phyloP scores from a whole-genome alignment of 1,140 invertebrate genomes.

The Centruroides vittatus region DNA sequence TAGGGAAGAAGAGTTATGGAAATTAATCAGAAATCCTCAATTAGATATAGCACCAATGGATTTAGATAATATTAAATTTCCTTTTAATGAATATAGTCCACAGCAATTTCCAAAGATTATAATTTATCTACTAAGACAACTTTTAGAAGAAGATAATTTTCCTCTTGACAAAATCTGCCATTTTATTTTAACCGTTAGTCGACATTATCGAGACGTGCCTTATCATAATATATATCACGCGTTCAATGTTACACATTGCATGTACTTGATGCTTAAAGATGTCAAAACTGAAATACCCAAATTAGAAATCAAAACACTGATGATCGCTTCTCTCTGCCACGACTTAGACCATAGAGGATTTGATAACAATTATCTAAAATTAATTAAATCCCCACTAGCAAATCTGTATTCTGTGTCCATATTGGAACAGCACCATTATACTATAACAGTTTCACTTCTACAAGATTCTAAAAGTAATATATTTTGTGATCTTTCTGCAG shows the following conservation, averaged over 20 bases:
- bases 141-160: too few species aligned
- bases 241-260: conserved; percentile 87
- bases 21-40: too few species aligned
- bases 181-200: conserved; percentile 86
- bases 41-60: too few species aligned
- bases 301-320: background rate
- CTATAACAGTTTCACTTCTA: background rate
- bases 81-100: too few species aligned
- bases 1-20: too few species aligned
- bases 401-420: background rate
- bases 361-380: background rate
- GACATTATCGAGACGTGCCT: conserved; percentile 90
- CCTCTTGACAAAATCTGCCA: too few species aligned
- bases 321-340: background rate
- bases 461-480: background rate
- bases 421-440: background rate
- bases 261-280: conserved; percentile 43
- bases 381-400: background rate
- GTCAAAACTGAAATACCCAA: background rate
- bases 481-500: too few species aligned
- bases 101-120: too few species aligned
- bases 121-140: too few species aligned
- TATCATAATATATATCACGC: conserved; percentile 97
- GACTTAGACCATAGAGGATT: background rate
- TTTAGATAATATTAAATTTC: too few species aligned